Base-by-base conservation (phyloP, 2,888 invertebrate species). In the Acleris emargana region DNA sequence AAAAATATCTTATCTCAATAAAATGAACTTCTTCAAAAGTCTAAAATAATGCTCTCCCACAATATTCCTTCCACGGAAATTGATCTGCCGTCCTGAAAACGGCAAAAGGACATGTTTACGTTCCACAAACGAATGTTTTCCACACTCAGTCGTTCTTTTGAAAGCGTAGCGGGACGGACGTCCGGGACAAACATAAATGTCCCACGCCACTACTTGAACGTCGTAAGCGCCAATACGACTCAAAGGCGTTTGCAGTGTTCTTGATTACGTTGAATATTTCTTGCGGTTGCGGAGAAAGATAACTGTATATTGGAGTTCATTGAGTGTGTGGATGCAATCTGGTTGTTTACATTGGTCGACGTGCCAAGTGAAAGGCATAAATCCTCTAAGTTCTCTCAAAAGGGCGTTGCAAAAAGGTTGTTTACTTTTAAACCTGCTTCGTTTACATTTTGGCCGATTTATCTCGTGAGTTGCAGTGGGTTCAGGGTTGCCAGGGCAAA, bases 131-230 rank as follows among this genome's bases (percentile, higher is more conserved):
- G 60, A 64, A 64, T 61, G 66, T 61, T 66, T 64, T 66, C 60
- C 57, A 61, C 66, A 61, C 61, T 66, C 57, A 59, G 28, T 59
- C 51, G 64, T 64, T 51, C 61, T 66, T 66, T 57, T 66, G 55
- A 66, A 66, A 60, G 60, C 50, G 72, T 73, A 74, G 76, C 71
- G 74, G 78, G 74, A 78, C 79, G 83, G 83, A 84, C 67, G 69
- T 83, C 84, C 83, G 79, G 76, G 52, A 50, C 45, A 38, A 38
- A 38, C 38, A 38, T 38, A 38, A 38, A 38, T 38, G 38, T 38
- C 38, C 3, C 38, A 13, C 11, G 13, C 13, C 38, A 38, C 11
- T 38, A 13, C 38, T 0, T 4, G 13, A 38, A 45, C 45, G 50
- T 28, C 25, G 13, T 17, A 55, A 60, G n/a, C 5, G 50, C 52